Base-by-base conservation (phyloP, 1,140 invertebrate genomes). In the Drosophila tropicalis region DNA sequence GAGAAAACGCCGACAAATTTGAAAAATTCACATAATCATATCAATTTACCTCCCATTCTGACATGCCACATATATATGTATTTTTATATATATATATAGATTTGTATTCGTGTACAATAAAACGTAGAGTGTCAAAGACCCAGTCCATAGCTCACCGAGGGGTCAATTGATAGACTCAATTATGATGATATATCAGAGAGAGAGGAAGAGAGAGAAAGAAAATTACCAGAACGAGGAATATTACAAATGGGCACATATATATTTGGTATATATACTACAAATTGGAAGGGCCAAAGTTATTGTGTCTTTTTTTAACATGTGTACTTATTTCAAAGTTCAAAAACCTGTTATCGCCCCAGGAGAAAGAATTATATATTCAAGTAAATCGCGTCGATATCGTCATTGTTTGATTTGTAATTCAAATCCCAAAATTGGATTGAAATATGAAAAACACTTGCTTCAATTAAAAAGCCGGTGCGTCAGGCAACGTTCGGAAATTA, bases 141-240 rank as follows among this genome's bases (percentile, higher is more conserved):
- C 84, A 84, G 78, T 51, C 62, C 76, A 84, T 70, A 81, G 83
- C 83, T 76, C 79, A 82, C 79, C 70, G 77, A 58, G 84, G 85
- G 84, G 84, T 89, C 84, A 89, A 89, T 89, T 89, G 84, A 87
- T 89, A 89, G 84, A 89, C 77, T 89, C 84, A 89, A 89, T 89
- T 89, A 89, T 84, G 73, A 51, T 76, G 72, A 89, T 74, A 81
- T 82, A 79, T 89, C 73, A 67, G 71, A 56, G 65, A 76, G 67
- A 74, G 17, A 71, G 17, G 22, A 55, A 54, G 15, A 34, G n/a
- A 64, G 10, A 56, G 22, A 60, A 36, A 36, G 5, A 6, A 29
- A 29, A 29, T n/a, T n/a, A 29, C 29, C 29, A 29, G 29, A 15
- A 51, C 44, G 15, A 47, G 15, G 2, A 7, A 40, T 44, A 36